Evolutionary conservation across 64 coral and sea anemone species (phyloP), one percentile per base, ranked within the genome.

Genomic region (Stichodactyla helianthus): DNA sequence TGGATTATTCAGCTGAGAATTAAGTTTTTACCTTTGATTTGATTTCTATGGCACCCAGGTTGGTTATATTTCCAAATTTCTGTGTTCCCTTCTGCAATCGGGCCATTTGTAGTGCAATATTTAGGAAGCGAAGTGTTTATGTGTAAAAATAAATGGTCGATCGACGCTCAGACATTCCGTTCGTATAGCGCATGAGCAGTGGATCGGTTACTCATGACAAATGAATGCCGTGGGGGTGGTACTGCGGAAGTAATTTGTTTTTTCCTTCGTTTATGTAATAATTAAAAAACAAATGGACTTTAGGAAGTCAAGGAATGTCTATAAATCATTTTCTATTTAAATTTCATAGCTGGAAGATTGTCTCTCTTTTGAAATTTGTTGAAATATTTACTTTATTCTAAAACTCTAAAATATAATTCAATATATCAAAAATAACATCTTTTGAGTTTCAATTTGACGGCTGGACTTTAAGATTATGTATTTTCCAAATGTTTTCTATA

Each of bases 21-120:
- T 27, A 7, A 5, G 5, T 4, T 55, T 57, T 82, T 89, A 99
- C 97, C 97, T 99, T 99, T 1, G 97, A 99, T 86, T 99, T 99
- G 7, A 99, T 87, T 79, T 99, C 97, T 14, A 95, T 88, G 15
- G 88, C 93, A 52, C 93, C 92, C 35, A 99, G 88, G 85, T 99
- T 92, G 16, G 91, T 52, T 28, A 94, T 90, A 51, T 93, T 99
- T 54, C 88, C 87, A 74, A 84, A 89, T 79, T 92, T 90, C 16
- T 87, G 88, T 55, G 94, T 76, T 88, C 88, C 79, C 85, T 83
- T 96, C 22, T 93, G 94, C 82, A 96, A 87, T 80, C 93, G 93
- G 82, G 94, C 93, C 94, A 96, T 96, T 84, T 6, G 54, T 14
- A 62, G 10, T 35, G 83, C 6, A 35, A 23, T 84, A 60, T 84